Evolutionary conservation across 1,140 invertebrate genomes (phyloP), one percentile per base, ranked within the genome.

Genomic region (Heliconius himera): DNA sequence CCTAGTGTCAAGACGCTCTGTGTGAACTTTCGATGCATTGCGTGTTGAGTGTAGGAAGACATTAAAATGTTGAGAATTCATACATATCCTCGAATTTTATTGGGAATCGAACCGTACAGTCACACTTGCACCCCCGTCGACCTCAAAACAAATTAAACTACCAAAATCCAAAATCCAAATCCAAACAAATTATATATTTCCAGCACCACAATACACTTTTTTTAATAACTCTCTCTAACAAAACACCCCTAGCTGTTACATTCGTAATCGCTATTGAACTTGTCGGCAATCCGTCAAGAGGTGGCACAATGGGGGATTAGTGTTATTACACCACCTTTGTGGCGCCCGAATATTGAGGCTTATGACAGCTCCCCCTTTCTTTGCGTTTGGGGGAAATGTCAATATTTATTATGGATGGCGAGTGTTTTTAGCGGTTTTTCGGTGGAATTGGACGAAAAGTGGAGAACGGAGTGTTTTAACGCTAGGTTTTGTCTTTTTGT

Each of bases 301-400:
- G 91, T 93, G 91, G 90, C 89, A 94, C 92, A 93, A 94, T 94
- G 80, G 87, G 81, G 92, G 91, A 94, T 94, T 92, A 94, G 91
- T 83, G 92, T 91, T 94, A 94, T 94, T 94, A 92, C 92, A 86
- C 85, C 92, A 92, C 91, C 89, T 92, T 94, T 94, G 92, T 93
- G 89, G 85, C 38, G 74, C 29, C 70, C 88, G 89, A 92, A 94
- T 94, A 94, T 94, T 92, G 88, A 82, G 92, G 92, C 93, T 94
- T 94, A 94, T 92, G 85, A 91, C 90, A 79, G 89, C 81, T 87
- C 87, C 89, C 88, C 87, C 41, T 46, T 87, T 82, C 60, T 66
- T 66, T 79, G 71, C 60, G 83, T 72, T 36, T 56, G 41, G 74
- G 60, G 26, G 26, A 66, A 66, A 46, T 60, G 74, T 33, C 56